phyloP scores from a whole-genome alignment of 2,888 invertebrate genomes.

The Itoplectis maculator region DNA sequence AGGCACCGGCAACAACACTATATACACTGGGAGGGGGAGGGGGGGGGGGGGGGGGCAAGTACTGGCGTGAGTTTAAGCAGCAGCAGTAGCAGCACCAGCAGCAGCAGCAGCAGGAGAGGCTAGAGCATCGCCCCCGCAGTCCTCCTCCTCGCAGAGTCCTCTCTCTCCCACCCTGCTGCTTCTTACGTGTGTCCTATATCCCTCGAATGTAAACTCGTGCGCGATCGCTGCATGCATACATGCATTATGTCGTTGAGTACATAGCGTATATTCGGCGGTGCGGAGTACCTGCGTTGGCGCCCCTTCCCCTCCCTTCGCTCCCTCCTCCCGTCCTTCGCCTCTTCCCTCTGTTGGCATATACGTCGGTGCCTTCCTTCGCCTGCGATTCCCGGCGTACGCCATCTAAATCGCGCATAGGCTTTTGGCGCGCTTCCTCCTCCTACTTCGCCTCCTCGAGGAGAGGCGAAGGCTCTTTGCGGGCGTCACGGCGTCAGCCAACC shows the following conservation, averaged over 20 bases:
- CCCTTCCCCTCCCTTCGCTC: too few species aligned
- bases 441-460: constrained; percentile 35
- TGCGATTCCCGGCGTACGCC: constrained; percentile 29
- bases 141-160: constrained; percentile 63
- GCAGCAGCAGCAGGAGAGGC: constrained; percentile 22
- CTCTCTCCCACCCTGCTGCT: constrained; percentile 52
- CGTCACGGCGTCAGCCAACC: too few species aligned
- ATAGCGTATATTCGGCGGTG: constrained; percentile 62
- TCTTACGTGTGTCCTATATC: constrained; percentile 57
- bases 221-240: constrained; percentile 69
- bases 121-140: constrained; percentile 50
- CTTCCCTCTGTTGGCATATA: too few species aligned
- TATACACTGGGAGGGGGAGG: constrained; percentile 19
- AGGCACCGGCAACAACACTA: constrained; percentile 45
- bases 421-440: constrained; percentile 29
- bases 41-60: too few species aligned
- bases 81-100: constrained; percentile 46
- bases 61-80: constrained; percentile 48
- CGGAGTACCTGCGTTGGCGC: constrained; percentile 55
- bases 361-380: constrained; percentile 9
- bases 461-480: constrained; percentile 39
- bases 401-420: constrained; percentile 13
- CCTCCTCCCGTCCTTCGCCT: too few species aligned
- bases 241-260: constrained; percentile 68
- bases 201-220: constrained; percentile 64